A percentile compares a stretch with the other conserved stretches of the same genome.
Conservation (phyloP, 2,113 vertebrate species). For the Choloepus hoffmanni region DNA sequence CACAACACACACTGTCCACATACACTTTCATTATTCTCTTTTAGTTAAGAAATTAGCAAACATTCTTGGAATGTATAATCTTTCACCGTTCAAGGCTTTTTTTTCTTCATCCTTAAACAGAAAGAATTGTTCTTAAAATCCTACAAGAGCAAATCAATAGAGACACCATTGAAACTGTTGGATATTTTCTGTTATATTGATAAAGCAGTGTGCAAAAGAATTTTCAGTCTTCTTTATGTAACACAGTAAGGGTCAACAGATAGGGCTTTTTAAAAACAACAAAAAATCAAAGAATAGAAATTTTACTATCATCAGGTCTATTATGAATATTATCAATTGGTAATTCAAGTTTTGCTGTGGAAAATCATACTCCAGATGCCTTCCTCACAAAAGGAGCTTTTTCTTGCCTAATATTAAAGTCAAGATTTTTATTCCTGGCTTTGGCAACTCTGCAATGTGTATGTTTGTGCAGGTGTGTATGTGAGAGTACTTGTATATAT, state of each 20-base stretch:
- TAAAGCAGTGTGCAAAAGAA: not conserved
- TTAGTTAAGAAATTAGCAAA: constrained; percentile 47
- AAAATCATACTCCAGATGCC: not conserved
- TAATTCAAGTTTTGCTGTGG: not conserved
- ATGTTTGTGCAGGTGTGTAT: too few relatives aligned
- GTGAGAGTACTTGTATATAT: not conserved
- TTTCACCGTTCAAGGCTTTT: constrained; percentile 56
- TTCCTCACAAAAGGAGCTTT: not conserved
- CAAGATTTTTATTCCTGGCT: not conserved
- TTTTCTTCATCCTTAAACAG: not conserved
- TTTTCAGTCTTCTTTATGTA: not conserved
- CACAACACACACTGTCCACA: not conserved
- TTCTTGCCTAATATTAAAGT: not conserved
- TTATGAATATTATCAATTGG: not conserved
- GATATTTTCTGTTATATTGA: not conserved
- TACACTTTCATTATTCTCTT: not conserved
- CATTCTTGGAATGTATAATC: constrained; percentile 53
- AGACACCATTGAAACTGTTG: not conserved
- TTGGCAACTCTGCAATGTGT: not conserved
- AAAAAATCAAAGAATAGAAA: not conserved
- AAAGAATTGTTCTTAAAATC: constrained; percentile 41
- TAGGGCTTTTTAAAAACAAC: not conserved
- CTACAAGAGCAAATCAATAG: not conserved
- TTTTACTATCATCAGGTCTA: constrained; percentile 1
- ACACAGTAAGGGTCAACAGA: not conserved